Evolutionary conservation across 2,888 invertebrate species (phyloP).

Genomic region (Ethmia dodecea): DNA sequence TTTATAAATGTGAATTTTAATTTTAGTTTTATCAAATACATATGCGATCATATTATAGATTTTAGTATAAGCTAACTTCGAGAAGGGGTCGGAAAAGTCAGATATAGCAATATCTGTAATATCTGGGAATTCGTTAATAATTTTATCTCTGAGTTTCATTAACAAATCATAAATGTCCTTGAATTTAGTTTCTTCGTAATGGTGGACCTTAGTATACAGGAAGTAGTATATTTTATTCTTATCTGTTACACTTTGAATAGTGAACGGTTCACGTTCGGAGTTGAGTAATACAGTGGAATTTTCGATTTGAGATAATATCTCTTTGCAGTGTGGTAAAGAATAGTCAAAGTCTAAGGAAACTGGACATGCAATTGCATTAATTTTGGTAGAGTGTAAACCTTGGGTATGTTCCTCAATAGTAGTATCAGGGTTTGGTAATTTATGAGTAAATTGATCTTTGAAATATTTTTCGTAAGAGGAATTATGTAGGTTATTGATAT

Average conservation of each 20-base stretch:
- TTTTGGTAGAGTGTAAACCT: neutral
- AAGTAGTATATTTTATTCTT: conserved; percentile 1
- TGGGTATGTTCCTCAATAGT: neutral
- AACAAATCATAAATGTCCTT: neutral
- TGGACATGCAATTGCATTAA: neutral
- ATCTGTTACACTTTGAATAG: neutral
- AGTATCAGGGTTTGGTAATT: neutral
- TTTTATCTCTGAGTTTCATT: neutral
- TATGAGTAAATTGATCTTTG: neutral
- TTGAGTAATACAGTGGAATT: neutral
- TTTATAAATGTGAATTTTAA: conserved; percentile 4
- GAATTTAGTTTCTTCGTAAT: neutral
- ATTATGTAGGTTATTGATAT: neutral
- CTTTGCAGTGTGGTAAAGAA: neutral
- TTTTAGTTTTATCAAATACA: conserved; percentile 1
- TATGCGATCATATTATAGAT: conserved; percentile 3
- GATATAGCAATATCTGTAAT: conserved; percentile 1
- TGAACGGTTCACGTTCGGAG: neutral
- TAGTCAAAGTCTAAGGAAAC: neutral
- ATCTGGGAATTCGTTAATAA: neutral
- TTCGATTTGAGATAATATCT: neutral
- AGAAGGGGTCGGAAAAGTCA: neutral
- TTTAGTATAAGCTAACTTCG: conserved; percentile 1
- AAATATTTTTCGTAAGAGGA: neutral
- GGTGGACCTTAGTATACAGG: neutral